Evolutionary conservation across 2,113 vertebrate genomes (phyloP), one percentile per base, ranked within the genome.

Genomic region (Silurus meridionalis): DNA sequence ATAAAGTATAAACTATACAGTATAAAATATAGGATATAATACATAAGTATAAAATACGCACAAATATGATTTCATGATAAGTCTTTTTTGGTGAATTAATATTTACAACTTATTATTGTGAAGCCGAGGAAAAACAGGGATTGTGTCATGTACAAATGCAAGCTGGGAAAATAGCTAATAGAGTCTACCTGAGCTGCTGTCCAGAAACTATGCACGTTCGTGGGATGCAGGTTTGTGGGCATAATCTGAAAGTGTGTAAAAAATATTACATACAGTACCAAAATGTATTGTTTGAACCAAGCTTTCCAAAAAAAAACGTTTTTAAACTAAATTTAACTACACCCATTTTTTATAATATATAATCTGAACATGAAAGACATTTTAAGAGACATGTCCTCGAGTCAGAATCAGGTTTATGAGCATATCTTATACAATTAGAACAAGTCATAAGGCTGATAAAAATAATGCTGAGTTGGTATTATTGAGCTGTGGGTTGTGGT

Each of bases 391-490:
- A 46, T 21, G 28, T 58, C 78, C 28, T 80, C 6, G 4, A 6
- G 25, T 46, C 15, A 5, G 55, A 60, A 60, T 80, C 15, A 79
- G 78, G 15, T 60, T 60, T 37, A 58, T 46, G 8, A 80, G 55
- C 55, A 80, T 6, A 80, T 60, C 55, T 80, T 2, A 21, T 46
- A 60, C 17, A 21, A 80, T 60, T 37, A 80, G 17, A 60, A 3
- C 75, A 79, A 28, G 55, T 19, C 25, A 80, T 80, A 61, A 80
- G 23, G 28, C 19, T 61, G 78, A 61, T 80, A 61, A 61, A 9
- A 80, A 80, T 60, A 80, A 80, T 61, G 28, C 78, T 61, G 25
- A 61, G 50, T 61, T 6, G 9, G 37, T 37, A 61, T 46, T 23
- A 61, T 48, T 60, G 17, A 60, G 57, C 78, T 80, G 8, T 21